phyloP scores from a whole-genome alignment of 2,797 vertebrate genomes.

The Pelodytes ibericus region DNA sequence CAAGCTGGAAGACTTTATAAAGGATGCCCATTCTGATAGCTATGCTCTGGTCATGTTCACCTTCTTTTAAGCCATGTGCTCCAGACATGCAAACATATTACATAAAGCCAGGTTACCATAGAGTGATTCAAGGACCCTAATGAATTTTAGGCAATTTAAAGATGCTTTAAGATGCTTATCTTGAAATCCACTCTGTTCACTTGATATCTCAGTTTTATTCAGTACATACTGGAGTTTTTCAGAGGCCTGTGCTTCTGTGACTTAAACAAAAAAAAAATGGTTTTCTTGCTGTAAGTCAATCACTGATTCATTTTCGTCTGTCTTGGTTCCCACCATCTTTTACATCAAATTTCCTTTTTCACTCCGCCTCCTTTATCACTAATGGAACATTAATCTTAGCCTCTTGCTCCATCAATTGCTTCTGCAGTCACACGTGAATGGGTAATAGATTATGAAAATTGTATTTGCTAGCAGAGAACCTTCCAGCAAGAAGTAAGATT shows the following conservation, averaged over 20 bases:
- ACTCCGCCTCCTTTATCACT: slow-evolving; percentile 66
- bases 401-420: slow-evolving; percentile 63
- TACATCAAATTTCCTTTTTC: slow-evolving; percentile 56
- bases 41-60: slow-evolving; percentile 67
- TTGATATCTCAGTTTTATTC: slow-evolving; percentile 62
- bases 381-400: slow-evolving; percentile 64
- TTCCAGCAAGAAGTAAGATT: slow-evolving; percentile 69
- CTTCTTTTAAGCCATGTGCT: slow-evolving; percentile 72
- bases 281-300: slow-evolving; percentile 67
- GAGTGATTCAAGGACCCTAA: slow-evolving; percentile 67
- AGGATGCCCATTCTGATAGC: slow-evolving; percentile 69
- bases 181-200: slow-evolving; percentile 68
- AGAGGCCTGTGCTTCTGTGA: slow-evolving; percentile 71
- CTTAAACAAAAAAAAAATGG: slow-evolving; percentile 61
- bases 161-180: slow-evolving; percentile 64
- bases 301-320: slow-evolving; percentile 72
- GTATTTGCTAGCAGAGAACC: slow-evolving; percentile 65
- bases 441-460: slow-evolving; percentile 66
- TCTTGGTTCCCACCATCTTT: slow-evolving; percentile 62
- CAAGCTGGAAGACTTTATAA: slow-evolving; percentile 72
- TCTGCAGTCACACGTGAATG: slow-evolving; percentile 67
- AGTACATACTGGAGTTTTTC: slow-evolving; percentile 65
- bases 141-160: slow-evolving; percentile 67
- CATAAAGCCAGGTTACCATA: slow-evolving; percentile 69
- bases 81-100: slow-evolving; percentile 64